Evolutionary conservation across 2,797 vertebrate genomes (phyloP).

Genomic region (Scolopax bukidnonensis): DNA sequence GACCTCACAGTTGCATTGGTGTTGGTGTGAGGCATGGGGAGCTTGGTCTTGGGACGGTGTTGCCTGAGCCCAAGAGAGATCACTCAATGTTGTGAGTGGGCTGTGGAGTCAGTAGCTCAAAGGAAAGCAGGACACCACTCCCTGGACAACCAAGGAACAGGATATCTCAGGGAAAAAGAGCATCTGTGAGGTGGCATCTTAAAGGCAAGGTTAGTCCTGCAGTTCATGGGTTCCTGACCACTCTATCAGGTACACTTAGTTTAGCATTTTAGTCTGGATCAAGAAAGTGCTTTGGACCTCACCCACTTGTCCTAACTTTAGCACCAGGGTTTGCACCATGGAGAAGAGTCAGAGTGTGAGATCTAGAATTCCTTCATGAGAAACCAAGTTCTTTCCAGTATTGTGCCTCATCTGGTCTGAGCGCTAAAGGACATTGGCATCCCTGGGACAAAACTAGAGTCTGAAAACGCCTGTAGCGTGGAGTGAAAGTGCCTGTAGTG

Average conservation of each 20-base stretch:
- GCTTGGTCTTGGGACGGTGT: accelerated
- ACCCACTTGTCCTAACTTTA: background rate
- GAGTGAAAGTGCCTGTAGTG: accelerated
- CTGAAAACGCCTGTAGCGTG: accelerated
- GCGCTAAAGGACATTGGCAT: background rate
- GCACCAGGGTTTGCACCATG: background rate
- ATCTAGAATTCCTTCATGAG: background rate
- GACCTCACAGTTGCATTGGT: background rate
- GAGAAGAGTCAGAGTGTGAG: background rate
- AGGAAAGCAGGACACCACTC: background rate
- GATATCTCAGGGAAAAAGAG: background rate
- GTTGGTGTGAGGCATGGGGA: background rate
- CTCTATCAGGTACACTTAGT: background rate
- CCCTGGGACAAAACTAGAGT: background rate
- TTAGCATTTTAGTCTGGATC: background rate
- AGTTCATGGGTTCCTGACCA: background rate
- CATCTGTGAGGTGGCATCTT: accelerated
- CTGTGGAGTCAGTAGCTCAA: background rate
- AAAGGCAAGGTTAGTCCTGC: background rate
- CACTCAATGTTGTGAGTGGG: accelerated
- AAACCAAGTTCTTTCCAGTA: background rate
- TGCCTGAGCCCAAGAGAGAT: background rate
- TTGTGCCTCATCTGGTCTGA: background rate
- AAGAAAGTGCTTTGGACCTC: background rate
- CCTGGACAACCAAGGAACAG: background rate